A percentile compares a stretch with the other conserved stretches of the same genome.
phyloP scores from a whole-genome alignment of 2,888 invertebrate species.

The Meiosimyza decipiens region DNA sequence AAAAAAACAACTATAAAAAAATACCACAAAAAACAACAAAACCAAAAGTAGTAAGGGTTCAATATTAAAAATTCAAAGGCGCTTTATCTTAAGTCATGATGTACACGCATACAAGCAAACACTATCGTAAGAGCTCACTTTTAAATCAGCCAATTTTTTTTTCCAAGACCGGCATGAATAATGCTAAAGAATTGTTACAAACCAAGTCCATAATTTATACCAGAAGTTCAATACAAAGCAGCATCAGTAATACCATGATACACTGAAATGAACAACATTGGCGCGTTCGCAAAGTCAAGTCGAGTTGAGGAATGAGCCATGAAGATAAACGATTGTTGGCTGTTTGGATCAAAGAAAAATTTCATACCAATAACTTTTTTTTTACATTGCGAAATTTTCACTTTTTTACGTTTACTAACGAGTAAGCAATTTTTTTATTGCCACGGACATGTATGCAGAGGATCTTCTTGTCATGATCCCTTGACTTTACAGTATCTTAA shows the following conservation, averaged over 20 bases:
- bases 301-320: too few species aligned
- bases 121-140: not conserved
- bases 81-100: not conserved
- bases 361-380: too few species aligned
- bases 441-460: too few species aligned
- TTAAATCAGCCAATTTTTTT: not conserved
- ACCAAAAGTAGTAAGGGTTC: slow-evolving; percentile 2
- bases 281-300: slow-evolving; percentile 9
- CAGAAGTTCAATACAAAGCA: not conserved
- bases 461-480: not conserved
- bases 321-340: too few species aligned
- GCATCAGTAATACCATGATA: not conserved
- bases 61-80: not conserved
- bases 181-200: slow-evolving; percentile 13
- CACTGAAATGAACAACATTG: not conserved
- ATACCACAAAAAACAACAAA: too few species aligned
- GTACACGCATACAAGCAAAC: not conserved
- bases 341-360: too few species aligned
- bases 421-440: too few species aligned
- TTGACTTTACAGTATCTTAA: slow-evolving; percentile 2
- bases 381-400: too few species aligned
- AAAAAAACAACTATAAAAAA: too few species aligned
- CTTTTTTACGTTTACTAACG: too few species aligned
- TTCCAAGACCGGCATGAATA: not conserved
- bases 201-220: slow-evolving; percentile 22